Evolutionary conservation across 2,113 vertebrate genomes (phyloP).

Genomic region (Ia io): DNA sequence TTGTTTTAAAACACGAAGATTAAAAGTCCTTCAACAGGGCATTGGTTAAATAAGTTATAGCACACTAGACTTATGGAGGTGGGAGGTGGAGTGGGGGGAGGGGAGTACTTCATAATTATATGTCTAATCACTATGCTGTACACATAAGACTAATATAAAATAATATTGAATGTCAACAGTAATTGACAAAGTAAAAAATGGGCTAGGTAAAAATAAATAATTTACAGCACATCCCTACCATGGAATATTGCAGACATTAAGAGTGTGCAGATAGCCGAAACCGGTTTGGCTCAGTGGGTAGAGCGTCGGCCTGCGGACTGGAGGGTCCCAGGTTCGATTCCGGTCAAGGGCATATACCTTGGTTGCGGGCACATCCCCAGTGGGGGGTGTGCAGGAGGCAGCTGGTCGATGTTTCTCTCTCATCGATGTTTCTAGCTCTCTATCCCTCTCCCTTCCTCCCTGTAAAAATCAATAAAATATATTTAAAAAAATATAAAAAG

Average conservation of each 20-base stretch:
- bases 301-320: too few species aligned
- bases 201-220: background rate
- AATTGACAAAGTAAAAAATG: background rate
- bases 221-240: background rate
- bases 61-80: background rate
- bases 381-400: too few species aligned
- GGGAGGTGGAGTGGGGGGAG: background rate
- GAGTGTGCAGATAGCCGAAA: constrained; percentile 5
- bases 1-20: constrained; percentile 19
- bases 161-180: background rate
- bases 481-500: too few species aligned
- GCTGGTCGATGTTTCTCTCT: too few species aligned
- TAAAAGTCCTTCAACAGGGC: background rate
- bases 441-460: too few species aligned
- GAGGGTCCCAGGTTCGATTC: too few species aligned
- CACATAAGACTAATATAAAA: background rate
- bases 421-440: too few species aligned
- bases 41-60: background rate
- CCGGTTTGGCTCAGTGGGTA: too few species aligned
- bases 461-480: too few species aligned
- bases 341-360: too few species aligned
- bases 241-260: background rate
- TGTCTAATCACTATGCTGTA: background rate
- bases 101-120: background rate
- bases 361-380: too few species aligned